Evolutionary conservation across 2,797 vertebrate species (phyloP).

Genomic region (Ctenopoma multispine): DNA sequence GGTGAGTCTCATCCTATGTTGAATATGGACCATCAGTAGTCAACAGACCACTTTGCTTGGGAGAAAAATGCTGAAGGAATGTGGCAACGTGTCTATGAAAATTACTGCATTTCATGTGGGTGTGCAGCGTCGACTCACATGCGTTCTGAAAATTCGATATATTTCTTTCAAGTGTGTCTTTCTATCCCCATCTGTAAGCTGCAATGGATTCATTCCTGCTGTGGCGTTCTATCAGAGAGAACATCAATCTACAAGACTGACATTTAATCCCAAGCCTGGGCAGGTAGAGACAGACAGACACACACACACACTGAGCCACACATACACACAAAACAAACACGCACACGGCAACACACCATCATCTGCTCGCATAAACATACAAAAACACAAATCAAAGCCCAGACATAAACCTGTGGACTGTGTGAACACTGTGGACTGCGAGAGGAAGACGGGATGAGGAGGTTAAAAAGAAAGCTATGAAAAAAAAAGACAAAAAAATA

Average conservation of each 20-base stretch:
- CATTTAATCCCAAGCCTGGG: constrained; percentile 83
- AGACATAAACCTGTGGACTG: constrained; percentile 21
- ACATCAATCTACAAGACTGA: constrained; percentile 84
- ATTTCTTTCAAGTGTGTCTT: constrained; percentile 58
- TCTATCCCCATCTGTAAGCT: constrained; percentile 63
- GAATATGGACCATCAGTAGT: constrained; percentile 38
- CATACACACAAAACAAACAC: constrained; percentile 29
- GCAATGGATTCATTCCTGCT: constrained; percentile 68
- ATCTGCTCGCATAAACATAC: constrained; percentile 14
- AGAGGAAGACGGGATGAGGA: constrained; percentile 27
- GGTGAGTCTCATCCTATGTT: constrained; percentile 32
- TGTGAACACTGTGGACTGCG: constrained; percentile 14
- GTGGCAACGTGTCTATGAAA: constrained; percentile 13
- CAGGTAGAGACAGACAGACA: constrained; percentile 54
- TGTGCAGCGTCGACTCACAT: background rate
- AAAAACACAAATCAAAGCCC: constrained; percentile 43
- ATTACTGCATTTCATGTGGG: background rate
- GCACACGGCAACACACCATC: constrained; percentile 24
- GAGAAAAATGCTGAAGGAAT: constrained; percentile 11
- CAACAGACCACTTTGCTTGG: constrained; percentile 13
- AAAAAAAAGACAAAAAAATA: constrained; percentile 25
- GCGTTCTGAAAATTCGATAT: constrained; percentile 34
- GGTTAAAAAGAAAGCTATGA: constrained; percentile 45
- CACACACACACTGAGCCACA: constrained; percentile 50
- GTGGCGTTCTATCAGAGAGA: constrained; percentile 78